A percentile compares a stretch with the other conserved stretches of the same genome.
Conservation (phyloP, 2,797 vertebrate genomes). For the Cossypha polioptera region DNA sequence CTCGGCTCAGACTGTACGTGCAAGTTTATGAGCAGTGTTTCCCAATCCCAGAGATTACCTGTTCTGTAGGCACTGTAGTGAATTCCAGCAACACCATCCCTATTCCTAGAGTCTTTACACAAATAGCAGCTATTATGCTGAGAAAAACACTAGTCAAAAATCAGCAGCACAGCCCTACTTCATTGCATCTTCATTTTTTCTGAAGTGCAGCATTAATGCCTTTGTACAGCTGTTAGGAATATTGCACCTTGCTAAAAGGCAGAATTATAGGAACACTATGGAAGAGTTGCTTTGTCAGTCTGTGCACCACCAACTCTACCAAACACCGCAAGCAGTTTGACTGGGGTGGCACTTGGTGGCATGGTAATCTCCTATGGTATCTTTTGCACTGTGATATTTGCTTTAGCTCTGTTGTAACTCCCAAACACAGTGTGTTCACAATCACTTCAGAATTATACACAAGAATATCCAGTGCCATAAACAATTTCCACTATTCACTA, state of each 20-base stretch:
- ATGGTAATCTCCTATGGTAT: background rate
- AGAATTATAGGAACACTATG: background rate
- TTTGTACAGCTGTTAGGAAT: background rate
- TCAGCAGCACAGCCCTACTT: background rate
- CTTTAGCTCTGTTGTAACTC: background rate
- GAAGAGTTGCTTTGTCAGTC: background rate
- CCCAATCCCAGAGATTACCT: background rate
- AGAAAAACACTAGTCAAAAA: background rate
- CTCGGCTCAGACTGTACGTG: accelerated
- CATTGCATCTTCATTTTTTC: background rate
- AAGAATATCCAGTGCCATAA: background rate
- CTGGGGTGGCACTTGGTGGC: background rate
- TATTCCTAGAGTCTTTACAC: background rate
- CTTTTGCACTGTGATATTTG: background rate
- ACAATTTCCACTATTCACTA: background rate
- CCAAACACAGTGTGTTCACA: background rate
- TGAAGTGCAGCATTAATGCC: background rate
- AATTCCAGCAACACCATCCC: background rate
- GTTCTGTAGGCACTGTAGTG: background rate
- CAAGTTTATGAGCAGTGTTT: background rate
- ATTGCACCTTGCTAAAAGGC: background rate
- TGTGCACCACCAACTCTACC: background rate
- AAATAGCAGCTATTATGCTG: background rate
- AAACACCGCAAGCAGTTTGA: background rate
- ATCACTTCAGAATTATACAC: background rate